A percentile compares a stretch with the other conserved stretches of the same genome.
phyloP scores from a whole-genome alignment of 1,140 invertebrate species.

The Pogonomyrmex barbatus region DNA sequence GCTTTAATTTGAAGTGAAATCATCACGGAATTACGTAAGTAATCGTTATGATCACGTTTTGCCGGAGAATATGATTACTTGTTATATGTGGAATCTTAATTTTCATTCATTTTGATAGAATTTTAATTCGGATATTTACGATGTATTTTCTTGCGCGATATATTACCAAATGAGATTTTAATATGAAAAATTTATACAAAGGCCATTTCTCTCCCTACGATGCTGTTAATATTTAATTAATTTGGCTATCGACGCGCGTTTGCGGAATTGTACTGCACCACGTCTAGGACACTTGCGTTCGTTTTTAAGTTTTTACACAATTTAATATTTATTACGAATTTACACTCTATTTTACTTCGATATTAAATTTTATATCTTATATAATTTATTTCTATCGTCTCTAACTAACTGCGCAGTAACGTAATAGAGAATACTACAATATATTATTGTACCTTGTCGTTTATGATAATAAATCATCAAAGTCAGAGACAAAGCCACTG shows the following conservation, averaged over 20 bases:
- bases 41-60: neutral
- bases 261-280: slow-evolving; percentile 55
- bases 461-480: slow-evolving; percentile 72
- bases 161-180: neutral
- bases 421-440: slow-evolving; percentile 57
- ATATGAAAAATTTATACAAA: neutral
- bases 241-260: neutral
- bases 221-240: slow-evolving; percentile 14
- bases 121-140: neutral
- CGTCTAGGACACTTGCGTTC: slow-evolving; percentile 64
- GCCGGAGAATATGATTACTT: neutral
- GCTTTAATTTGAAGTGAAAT: neutral
- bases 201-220: neutral
- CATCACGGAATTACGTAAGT: neutral
- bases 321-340: slow-evolving; percentile 79
- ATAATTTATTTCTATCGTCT: slow-evolving; percentile 78
- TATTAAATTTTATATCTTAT: slow-evolving; percentile 71
- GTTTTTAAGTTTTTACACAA: slow-evolving; percentile 78
- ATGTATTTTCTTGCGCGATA: too few relatives aligned
- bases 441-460: slow-evolving; percentile 73
- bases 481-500: slow-evolving; percentile 18
- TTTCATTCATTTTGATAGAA: neutral
- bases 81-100: neutral
- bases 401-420: slow-evolving; percentile 74
- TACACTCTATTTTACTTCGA: slow-evolving; percentile 63